Conservation (phyloP, 2,797 vertebrate genomes). For the Sciurus vulgaris region DNA sequence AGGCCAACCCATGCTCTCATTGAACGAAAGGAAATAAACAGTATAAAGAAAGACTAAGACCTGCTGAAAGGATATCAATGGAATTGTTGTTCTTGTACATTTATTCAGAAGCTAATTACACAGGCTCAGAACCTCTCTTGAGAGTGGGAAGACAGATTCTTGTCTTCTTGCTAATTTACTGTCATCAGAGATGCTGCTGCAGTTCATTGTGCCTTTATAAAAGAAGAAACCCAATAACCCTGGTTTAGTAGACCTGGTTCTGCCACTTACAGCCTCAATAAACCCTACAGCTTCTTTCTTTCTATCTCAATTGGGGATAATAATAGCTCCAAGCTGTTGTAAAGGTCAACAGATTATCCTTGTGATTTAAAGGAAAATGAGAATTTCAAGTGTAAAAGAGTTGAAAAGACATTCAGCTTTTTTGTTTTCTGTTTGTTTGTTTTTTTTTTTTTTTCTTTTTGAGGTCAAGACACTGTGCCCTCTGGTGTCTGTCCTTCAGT, state of each 20-base stretch:
- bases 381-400: slow-evolving; percentile 54
- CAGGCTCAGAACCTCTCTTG: background rate
- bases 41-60: background rate
- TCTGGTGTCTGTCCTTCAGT: background rate
- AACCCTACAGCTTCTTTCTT: background rate
- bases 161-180: slow-evolving; percentile 28
- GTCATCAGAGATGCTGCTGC: background rate
- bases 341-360: slow-evolving; percentile 58
- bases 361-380: slow-evolving; percentile 62
- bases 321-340: slow-evolving; percentile 45
- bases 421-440: background rate
- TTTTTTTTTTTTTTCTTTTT: background rate
- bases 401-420: slow-evolving; percentile 40
- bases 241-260: slow-evolving; percentile 44
- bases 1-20: background rate
- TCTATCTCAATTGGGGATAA: slow-evolving; percentile 54
- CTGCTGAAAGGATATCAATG: background rate
- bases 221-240: slow-evolving; percentile 48
- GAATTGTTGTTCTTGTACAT: background rate
- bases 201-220: background rate
- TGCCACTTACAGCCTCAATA: slow-evolving; percentile 28
- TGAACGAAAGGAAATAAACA: background rate
- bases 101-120: slow-evolving; percentile 35
- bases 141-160: background rate
- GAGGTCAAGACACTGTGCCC: background rate